Percentiles rank a stretch among this genome's conserved stretches.
Conservation (phyloP, 2,113 vertebrate genomes). For the Chitala chitala region DNA sequence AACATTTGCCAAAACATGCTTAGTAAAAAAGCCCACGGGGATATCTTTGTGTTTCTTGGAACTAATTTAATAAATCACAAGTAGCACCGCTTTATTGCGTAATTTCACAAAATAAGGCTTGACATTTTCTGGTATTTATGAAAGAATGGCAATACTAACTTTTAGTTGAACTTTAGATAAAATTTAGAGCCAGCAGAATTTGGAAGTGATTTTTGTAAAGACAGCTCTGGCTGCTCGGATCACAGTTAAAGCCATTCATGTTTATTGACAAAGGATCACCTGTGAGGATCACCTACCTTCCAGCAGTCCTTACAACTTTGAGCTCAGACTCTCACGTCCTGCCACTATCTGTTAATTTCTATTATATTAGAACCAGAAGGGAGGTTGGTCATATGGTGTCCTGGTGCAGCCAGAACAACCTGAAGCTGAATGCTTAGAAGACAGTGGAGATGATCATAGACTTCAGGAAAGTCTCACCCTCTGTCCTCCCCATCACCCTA, state of each 20-base stretch:
- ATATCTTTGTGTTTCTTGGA: conserved; percentile 11
- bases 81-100: neutral
- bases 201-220: neutral
- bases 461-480: no score
- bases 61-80: conserved; percentile 5
- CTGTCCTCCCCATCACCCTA: no score
- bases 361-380: conserved; percentile 25
- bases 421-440: no score
- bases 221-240: neutral
- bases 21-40: neutral
- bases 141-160: neutral
- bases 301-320: neutral
- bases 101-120: conserved; percentile 20
- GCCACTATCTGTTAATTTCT: neutral
- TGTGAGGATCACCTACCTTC: conserved; percentile 17
- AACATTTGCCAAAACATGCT: conserved; percentile 10
- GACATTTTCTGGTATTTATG: neutral
- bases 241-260: neutral
- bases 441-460: no score
- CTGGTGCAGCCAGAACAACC: no score
- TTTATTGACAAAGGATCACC: conserved; percentile 21
- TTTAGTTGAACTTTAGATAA: conserved; percentile 1
- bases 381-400: no score
- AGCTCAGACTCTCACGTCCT: neutral
- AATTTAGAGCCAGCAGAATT: neutral